These are phyloP conservation scores for Neogobius melanostomus DNA, from an alignment of 2,113 vertebrate species.

Conservation along the genomic window DNA sequence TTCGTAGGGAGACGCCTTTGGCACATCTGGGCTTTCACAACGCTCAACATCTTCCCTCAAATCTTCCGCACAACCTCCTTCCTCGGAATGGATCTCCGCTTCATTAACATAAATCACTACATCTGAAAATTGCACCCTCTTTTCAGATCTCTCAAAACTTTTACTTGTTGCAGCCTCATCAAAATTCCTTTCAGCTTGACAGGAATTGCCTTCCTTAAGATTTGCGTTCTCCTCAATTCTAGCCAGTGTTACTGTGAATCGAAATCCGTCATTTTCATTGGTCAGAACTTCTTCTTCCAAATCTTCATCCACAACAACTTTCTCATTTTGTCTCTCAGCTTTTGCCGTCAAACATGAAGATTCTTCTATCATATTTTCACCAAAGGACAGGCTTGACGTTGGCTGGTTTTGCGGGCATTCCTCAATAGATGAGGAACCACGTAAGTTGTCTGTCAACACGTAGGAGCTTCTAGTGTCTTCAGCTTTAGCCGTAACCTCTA, in stretches of 20 bases:
- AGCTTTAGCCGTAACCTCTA: slow-evolving; percentile 2
- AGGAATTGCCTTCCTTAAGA: not conserved
- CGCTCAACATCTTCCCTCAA: slow-evolving; percentile 14
- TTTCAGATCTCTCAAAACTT: slow-evolving; percentile 17
- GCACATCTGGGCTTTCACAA: not conserved
- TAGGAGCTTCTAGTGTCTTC: not conserved
- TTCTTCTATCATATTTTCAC: not conserved
- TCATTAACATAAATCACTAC: slow-evolving; percentile 32
- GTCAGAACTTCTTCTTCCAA: not conserved
- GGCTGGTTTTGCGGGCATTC: slow-evolving; percentile 6
- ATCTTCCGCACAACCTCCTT: slow-evolving; percentile 11
- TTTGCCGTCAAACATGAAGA: not conserved
- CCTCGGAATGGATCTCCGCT: slow-evolving; percentile 8
- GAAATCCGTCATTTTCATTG: slow-evolving; percentile 4
- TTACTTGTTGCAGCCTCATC: slow-evolving; percentile 3
- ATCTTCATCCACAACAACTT: not conserved
- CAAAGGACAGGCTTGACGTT: not conserved
- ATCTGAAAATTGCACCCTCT: slow-evolving; percentile 38
- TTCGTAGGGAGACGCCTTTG: slow-evolving; percentile 8
- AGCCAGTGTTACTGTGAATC: slow-evolving; percentile 20
- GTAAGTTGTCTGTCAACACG: too few species aligned
- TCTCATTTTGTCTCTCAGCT: not conserved
- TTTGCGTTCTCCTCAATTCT: not conserved
- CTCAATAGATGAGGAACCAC: not conserved
- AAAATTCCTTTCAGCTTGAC: not conserved